Evolutionary conservation across 2,888 invertebrate species (phyloP).

Genomic region (Loripinus fragilis): DNA sequence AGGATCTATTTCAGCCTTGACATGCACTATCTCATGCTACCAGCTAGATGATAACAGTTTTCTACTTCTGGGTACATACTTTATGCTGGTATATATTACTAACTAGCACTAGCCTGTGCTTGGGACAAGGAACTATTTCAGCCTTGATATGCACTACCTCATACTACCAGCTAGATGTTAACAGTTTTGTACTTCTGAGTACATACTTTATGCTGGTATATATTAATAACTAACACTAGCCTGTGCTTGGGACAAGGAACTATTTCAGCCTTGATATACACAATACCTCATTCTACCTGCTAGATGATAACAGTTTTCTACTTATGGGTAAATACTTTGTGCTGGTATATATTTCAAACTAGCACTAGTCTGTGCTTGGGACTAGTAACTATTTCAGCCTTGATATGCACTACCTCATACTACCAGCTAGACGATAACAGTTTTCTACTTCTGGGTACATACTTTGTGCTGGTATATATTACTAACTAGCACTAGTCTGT

Average conservation of each 20-base stretch:
- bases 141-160: no score
- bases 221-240: background rate
- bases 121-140: slow-evolving; percentile 6
- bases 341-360: background rate
- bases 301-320: background rate
- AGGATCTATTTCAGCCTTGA: no score
- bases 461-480: background rate
- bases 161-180: no score
- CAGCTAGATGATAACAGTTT: no score
- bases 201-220: background rate
- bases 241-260: slow-evolving; percentile 11
- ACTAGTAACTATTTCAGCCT: background rate
- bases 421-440: background rate
- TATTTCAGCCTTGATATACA: background rate
- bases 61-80: slow-evolving; percentile 25
- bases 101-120: slow-evolving; percentile 26
- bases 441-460: slow-evolving; percentile 19
- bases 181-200: background rate
- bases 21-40: no score
- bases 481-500: background rate
- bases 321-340: slow-evolving; percentile 25
- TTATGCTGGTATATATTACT: slow-evolving; percentile 12
- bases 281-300: background rate
- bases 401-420: no score
- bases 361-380: slow-evolving; percentile 5